These are phyloP conservation scores for Montipora cactus DNA, from an alignment of 64 coral and sea anemone species.

Conservation along the genomic window DNA sequence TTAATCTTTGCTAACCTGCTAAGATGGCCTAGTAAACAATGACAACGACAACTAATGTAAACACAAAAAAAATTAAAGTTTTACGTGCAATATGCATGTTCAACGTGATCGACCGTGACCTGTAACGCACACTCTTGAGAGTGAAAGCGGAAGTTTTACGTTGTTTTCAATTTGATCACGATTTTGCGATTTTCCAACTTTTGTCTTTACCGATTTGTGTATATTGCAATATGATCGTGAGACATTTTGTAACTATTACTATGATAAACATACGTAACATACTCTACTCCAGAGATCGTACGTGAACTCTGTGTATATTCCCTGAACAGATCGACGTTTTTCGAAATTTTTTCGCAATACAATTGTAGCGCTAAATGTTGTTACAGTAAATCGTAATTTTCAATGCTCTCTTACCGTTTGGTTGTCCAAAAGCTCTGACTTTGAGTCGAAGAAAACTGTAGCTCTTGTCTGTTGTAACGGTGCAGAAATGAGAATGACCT, in stretches of 20 bases:
- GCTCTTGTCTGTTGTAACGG: neutral
- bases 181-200: neutral
- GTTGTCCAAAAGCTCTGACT: conserved; percentile 1
- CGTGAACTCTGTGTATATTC: too few relatives aligned
- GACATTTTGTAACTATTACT: neutral
- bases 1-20: too few relatives aligned
- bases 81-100: too few relatives aligned
- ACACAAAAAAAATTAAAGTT: too few relatives aligned
- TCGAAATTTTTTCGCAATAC: too few relatives aligned
- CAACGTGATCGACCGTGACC: neutral
- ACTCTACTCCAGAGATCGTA: too few relatives aligned
- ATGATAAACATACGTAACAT: too few relatives aligned
- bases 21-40: too few relatives aligned
- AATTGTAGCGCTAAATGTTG: too few relatives aligned
- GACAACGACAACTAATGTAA: too few relatives aligned
- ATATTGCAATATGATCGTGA: too few relatives aligned
- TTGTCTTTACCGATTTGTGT: neutral
- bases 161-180: neutral
- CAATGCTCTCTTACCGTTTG: neutral
- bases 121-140: neutral
- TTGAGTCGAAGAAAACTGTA: conserved; percentile 19
- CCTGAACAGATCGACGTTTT: too few relatives aligned
- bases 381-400: neutral
- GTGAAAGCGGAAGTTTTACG: conserved; percentile 10
- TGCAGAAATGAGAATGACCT: neutral